phyloP scores from a whole-genome alignment of 2,797 vertebrate genomes.

The Gymnothorax reevesii region DNA sequence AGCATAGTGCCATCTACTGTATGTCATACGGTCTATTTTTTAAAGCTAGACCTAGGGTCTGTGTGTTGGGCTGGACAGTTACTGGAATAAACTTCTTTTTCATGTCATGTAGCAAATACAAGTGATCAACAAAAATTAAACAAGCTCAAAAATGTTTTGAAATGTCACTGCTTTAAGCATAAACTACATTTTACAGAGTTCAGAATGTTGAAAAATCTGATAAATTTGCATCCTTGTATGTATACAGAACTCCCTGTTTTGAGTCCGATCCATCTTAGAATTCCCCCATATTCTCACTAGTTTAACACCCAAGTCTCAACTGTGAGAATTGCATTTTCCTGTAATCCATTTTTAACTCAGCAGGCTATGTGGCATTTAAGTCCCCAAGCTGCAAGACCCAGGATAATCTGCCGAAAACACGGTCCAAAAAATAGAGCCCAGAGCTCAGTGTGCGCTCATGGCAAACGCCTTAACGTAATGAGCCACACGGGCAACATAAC shows the following conservation, averaged over 20 bases:
- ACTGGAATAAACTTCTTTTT: not conserved
- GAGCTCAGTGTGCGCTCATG: not conserved
- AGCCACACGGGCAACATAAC: not conserved
- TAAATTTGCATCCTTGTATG: not conserved
- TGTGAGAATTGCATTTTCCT: too few species aligned
- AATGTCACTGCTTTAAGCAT: not conserved
- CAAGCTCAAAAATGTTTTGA: not conserved
- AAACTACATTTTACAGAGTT: not conserved
- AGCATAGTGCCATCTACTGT: not conserved
- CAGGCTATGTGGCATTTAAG: not conserved
- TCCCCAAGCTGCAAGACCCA: not conserved
- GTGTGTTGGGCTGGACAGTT: not conserved
- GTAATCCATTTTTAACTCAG: not conserved
- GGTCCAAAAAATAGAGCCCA: not conserved
- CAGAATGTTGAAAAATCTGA: not conserved
- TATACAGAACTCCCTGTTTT: not conserved
- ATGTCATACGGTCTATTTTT: not conserved
- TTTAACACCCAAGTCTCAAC: not conserved
- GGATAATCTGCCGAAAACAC: not conserved
- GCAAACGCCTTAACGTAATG: not conserved
- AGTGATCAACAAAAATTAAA: not conserved
- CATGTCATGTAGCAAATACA: not conserved
- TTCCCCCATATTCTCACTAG: not conserved
- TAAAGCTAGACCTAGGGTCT: not conserved
- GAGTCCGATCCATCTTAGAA: not conserved